Conservation (phyloP, 2,888 invertebrate genomes). For the Melinaea marsaeus region DNA sequence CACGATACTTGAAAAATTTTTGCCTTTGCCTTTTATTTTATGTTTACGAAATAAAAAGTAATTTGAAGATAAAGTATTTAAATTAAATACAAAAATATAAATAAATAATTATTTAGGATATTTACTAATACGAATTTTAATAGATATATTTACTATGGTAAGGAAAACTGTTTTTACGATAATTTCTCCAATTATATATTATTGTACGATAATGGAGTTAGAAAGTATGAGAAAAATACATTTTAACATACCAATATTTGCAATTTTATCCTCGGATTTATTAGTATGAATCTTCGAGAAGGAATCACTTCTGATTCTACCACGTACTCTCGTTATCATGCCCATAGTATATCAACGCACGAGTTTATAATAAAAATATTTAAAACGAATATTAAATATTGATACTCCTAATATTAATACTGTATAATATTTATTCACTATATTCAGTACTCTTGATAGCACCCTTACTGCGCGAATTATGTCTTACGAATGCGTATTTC, state of each 20-base stretch:
- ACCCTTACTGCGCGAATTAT: conserved; percentile 49
- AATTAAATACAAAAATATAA: too few species aligned
- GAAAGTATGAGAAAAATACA: not conserved
- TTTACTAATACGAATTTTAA: too few species aligned
- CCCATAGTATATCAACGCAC: conserved; percentile 70
- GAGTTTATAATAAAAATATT: conserved; percentile 6
- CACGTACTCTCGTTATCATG: conserved; percentile 83
- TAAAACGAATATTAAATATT: conserved; percentile 2
- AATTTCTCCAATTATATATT: too few species aligned
- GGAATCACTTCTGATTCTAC: conserved; percentile 80
- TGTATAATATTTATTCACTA: conserved; percentile 8
- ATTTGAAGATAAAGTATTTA: too few species aligned
- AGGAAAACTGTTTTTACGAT: too few species aligned
- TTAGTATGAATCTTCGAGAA: conserved; percentile 80
- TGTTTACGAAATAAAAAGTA: too few species aligned
- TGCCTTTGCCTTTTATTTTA: too few species aligned
- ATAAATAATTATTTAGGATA: too few species aligned
- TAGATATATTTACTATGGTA: too few species aligned
- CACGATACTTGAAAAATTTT: too few species aligned
- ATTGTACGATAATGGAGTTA: not conserved
- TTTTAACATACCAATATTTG: conserved; percentile 79
- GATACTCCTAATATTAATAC: not conserved
- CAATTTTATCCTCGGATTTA: conserved; percentile 82
- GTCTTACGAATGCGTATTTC: conserved; percentile 64
- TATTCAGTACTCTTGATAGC: conserved; percentile 29